A percentile compares a stretch with the other conserved stretches of the same genome.
phyloP scores from a whole-genome alignment of 2,797 vertebrate species.

The Graptemys geographica region DNA sequence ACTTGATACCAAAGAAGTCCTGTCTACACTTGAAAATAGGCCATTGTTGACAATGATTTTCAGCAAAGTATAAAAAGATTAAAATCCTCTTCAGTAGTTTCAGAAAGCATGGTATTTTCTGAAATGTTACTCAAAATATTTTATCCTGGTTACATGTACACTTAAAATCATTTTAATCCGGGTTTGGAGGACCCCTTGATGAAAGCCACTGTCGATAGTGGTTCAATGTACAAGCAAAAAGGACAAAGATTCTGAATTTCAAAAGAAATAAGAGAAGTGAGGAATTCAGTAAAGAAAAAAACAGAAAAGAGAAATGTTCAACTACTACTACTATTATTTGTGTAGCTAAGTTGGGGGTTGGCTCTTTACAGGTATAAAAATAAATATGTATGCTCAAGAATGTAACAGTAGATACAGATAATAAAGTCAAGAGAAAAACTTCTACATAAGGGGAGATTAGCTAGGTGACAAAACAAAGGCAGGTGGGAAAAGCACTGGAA shows the following conservation, averaged over 20 bases:
- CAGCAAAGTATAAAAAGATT: not conserved
- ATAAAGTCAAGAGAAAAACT: not conserved
- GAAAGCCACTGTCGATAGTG: rapidly evolving
- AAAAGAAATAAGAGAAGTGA: not conserved
- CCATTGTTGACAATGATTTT: too few relatives aligned
- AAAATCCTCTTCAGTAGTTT: not conserved
- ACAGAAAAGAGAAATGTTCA: too few relatives aligned
- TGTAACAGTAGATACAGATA: too few relatives aligned
- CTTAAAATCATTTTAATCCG: not conserved
- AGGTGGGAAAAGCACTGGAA: not conserved
- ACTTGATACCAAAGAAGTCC: too few relatives aligned
- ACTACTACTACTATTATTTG: not conserved
- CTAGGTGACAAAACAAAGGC: not conserved
- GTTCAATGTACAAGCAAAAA: not conserved
- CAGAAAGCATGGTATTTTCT: not conserved
- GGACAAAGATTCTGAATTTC: not conserved
- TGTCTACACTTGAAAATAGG: too few relatives aligned
- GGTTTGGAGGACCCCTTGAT: not conserved
- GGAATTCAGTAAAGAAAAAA: not conserved
- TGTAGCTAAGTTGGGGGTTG: not conserved
- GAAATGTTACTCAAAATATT: not conserved
- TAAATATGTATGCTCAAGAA: not conserved
- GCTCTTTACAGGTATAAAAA: not conserved
- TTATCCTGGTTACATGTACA: not conserved
- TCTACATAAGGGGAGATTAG: not conserved